Evolutionary conservation across 2,888 invertebrate genomes (phyloP).

Genomic region (Eudasyphora cyanicolor): DNA sequence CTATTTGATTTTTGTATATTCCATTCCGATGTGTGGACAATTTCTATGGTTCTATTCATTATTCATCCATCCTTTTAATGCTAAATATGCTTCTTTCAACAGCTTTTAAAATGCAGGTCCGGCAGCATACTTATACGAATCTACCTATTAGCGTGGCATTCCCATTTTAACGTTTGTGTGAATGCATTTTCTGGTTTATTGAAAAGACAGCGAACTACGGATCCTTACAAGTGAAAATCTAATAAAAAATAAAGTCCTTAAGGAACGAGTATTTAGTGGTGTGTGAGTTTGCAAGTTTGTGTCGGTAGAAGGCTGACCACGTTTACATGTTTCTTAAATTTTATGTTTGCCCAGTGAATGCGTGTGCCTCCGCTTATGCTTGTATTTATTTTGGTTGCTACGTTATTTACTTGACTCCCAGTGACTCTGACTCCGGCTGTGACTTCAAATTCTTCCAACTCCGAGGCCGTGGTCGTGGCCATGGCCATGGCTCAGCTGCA

Average conservation of each 20-base stretch:
- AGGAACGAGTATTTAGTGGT: not conserved
- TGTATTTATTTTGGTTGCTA: constrained; percentile 36
- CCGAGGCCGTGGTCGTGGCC: too few relatives aligned
- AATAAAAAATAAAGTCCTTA: not conserved
- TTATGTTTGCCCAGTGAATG: constrained; percentile 29
- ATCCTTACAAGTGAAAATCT: not conserved
- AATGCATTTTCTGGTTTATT: not conserved
- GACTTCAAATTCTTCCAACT: not conserved
- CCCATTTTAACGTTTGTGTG: not conserved
- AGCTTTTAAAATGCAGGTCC: too few relatives aligned
- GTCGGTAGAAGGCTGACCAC: constrained; percentile 50
- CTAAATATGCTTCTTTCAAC: too few relatives aligned
- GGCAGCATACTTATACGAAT: too few relatives aligned
- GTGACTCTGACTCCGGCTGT: constrained; percentile 1
- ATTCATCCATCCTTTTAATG: too few relatives aligned
- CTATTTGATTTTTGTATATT: too few relatives aligned
- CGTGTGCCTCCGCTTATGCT: not conserved
- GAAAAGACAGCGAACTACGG: not conserved
- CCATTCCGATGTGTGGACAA: too few relatives aligned
- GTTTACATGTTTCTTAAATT: constrained; percentile 50
- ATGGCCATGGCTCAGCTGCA: constrained; percentile 55
- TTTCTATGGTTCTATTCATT: too few relatives aligned
- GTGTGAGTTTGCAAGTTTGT: not conserved
- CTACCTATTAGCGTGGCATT: too few relatives aligned
- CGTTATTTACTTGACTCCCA: constrained; percentile 23